Evolutionary conservation across 35 echinoderm and acorn worm genomes (phyloP).

Genomic region (Amphiura filiformis): DNA sequence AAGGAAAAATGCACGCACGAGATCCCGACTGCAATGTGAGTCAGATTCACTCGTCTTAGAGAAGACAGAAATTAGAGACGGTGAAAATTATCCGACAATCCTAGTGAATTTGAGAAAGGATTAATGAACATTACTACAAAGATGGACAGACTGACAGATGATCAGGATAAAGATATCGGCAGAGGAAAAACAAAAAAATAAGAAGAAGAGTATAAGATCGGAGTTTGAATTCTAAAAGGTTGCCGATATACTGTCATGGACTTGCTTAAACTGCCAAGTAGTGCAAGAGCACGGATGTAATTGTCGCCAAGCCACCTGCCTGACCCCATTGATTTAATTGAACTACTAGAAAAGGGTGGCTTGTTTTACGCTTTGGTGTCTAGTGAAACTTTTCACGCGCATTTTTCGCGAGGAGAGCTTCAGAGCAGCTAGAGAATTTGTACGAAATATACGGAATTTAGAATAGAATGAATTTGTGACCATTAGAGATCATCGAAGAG

Average conservation of each 20-base stretch:
- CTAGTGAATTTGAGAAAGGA: slow-evolving; percentile 7
- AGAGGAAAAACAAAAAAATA: not conserved
- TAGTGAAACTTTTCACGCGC: not conserved
- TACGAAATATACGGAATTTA: not conserved
- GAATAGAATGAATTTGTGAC: not conserved
- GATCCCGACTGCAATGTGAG: not conserved
- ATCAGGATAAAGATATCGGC: slow-evolving; percentile 7
- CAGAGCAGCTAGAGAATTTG: not conserved
- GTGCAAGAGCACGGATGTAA: slow-evolving; percentile 10
- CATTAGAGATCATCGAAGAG: not conserved
- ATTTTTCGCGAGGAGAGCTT: not conserved
- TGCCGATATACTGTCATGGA: slow-evolving; percentile 13
- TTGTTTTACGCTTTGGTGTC: not conserved
- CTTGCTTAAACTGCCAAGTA: not conserved
- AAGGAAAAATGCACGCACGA: not conserved
- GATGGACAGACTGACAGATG: slow-evolving; percentile 5
- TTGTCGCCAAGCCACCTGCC: not conserved
- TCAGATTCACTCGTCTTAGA: not conserved
- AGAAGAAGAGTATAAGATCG: not conserved
- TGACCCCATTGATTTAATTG: slow-evolving; percentile 12
- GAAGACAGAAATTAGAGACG: not conserved
- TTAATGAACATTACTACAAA: slow-evolving; percentile 7
- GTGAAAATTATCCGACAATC: slow-evolving; percentile 1
- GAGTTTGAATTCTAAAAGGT: not conserved
- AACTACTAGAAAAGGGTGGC: not conserved